Evolutionary conservation across 2,797 vertebrate genomes (phyloP).

Genomic region (Sorex maritimensis): DNA sequence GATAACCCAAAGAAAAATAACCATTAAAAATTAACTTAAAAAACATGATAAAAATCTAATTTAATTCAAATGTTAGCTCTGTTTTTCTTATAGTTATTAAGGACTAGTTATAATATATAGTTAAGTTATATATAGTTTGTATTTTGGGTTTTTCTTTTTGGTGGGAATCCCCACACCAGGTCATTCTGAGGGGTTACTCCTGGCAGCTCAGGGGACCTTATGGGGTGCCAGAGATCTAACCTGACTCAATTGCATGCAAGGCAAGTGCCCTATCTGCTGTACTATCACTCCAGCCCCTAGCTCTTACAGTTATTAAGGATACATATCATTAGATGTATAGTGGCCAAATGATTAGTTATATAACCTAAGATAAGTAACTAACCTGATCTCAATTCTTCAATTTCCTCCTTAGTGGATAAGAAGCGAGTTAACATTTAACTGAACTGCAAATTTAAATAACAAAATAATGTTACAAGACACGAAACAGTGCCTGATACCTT

Average conservation of each 20-base stretch:
- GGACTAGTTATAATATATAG: too few species aligned
- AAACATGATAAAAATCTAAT: conserved; percentile 14
- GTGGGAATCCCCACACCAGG: too few species aligned
- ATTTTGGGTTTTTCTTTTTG: too few species aligned
- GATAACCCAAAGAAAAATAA: background rate
- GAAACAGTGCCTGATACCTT: conserved; percentile 4
- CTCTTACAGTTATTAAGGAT: too few species aligned
- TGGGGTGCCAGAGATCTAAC: too few species aligned
- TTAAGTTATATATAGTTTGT: too few species aligned
- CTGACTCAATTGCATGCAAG: too few species aligned
- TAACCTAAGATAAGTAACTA: conserved; percentile 18
- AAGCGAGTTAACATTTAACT: conserved; percentile 33
- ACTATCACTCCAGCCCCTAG: too few species aligned
- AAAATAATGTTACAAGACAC: background rate
- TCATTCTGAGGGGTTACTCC: too few species aligned
- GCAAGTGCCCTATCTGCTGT: too few species aligned
- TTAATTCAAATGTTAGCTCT: conserved; percentile 26
- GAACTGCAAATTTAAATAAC: conserved; percentile 33
- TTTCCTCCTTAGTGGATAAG: conserved; percentile 27
- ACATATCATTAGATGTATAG: background rate
- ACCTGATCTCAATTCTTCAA: conserved; percentile 28
- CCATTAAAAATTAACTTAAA: background rate
- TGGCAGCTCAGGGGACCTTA: too few species aligned
- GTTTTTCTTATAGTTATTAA: background rate
- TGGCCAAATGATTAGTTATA: background rate